A percentile compares a stretch with the other conserved stretches of the same genome.
Conservation (phyloP, 2,888 invertebrate species). For the Siphlonurus alternatus region DNA sequence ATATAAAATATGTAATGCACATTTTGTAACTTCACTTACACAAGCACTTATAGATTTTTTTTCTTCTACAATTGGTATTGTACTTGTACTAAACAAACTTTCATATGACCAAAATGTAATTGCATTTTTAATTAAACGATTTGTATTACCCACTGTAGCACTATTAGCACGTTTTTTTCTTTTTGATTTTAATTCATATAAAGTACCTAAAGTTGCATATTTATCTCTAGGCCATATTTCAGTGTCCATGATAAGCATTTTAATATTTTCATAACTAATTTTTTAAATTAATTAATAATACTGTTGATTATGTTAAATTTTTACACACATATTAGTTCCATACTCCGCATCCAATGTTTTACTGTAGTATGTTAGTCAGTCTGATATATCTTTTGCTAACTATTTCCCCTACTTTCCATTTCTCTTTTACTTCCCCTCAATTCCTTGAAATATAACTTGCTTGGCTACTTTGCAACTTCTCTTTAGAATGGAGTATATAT, state of each 20-base stretch:
- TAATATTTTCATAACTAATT: neutral
- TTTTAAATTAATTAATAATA: neutral
- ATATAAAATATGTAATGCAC: constrained; percentile 16
- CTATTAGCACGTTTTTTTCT: constrained; percentile 7
- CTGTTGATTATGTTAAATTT: no score
- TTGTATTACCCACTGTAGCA: neutral
- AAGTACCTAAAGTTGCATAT: constrained; percentile 11
- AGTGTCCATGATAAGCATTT: neutral
- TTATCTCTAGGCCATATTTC: constrained; percentile 1
- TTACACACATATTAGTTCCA: no score
- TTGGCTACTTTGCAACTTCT: no score
- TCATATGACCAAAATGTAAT: constrained; percentile 12
- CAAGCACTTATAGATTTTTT: constrained; percentile 15
- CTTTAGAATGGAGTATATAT: no score
- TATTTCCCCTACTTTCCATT: no score
- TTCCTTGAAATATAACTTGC: no score
- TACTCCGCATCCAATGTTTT: no score
- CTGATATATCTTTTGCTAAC: no score
- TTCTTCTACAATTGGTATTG: neutral
- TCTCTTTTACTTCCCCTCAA: no score
- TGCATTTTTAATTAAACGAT: constrained; percentile 8
- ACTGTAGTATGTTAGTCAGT: no score
- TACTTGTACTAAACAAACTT: neutral
- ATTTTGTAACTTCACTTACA: constrained; percentile 15
- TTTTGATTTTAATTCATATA: constrained; percentile 12